Percentiles rank a stretch among this genome's conserved stretches.
phyloP scores from a whole-genome alignment of 1,140 invertebrate genomes.

The Drosophila triauraria region DNA sequence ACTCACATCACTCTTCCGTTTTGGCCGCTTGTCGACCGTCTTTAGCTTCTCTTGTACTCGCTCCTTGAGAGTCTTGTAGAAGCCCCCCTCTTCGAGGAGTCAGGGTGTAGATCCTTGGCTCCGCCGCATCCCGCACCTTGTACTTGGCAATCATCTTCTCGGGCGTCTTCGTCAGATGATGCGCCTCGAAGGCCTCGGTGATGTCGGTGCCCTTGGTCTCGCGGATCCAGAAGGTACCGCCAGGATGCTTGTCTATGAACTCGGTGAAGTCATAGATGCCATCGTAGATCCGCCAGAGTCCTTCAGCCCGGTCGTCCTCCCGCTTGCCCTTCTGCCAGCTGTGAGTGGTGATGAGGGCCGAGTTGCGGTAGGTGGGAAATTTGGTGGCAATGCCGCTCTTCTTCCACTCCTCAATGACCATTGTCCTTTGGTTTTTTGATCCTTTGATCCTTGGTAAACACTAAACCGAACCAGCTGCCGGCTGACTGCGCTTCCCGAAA shows the following conservation, averaged over 20 bases:
- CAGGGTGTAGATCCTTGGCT: slow-evolving; percentile 87
- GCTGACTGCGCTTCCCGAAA: not conserved
- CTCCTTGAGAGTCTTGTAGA: slow-evolving; percentile 88
- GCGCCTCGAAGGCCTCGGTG: slow-evolving; percentile 89
- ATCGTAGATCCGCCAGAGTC: slow-evolving; percentile 89
- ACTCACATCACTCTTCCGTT: slow-evolving; percentile 79
- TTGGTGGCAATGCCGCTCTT: slow-evolving; percentile 76
- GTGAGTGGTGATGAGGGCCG: slow-evolving; percentile 62
- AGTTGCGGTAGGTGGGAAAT: slow-evolving; percentile 77
- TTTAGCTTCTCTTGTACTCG: slow-evolving; percentile 86
- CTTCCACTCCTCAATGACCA: slow-evolving; percentile 80
- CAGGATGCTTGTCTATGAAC: slow-evolving; percentile 89
- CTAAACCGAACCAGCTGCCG: slow-evolving; percentile 10
- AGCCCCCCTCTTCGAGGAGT: slow-evolving; percentile 89
- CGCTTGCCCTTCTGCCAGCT: slow-evolving; percentile 87
- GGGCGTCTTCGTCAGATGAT: slow-evolving; percentile 86
- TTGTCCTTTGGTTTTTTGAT: slow-evolving; percentile 30
- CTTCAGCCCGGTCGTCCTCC: slow-evolving; percentile 88
- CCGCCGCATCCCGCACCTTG: slow-evolving; percentile 86
- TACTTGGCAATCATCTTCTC: slow-evolving; percentile 87
- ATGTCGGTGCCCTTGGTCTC: slow-evolving; percentile 90
- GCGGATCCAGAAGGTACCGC: slow-evolving; percentile 89
- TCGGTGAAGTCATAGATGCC: slow-evolving; percentile 89
- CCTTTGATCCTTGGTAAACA: slow-evolving; percentile 9
- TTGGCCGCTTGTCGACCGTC: slow-evolving; percentile 82